A percentile compares a stretch with the other conserved stretches of the same genome.
phyloP scores from a whole-genome alignment of 2,113 vertebrate species.

The Myanophis thanlyinensis region DNA sequence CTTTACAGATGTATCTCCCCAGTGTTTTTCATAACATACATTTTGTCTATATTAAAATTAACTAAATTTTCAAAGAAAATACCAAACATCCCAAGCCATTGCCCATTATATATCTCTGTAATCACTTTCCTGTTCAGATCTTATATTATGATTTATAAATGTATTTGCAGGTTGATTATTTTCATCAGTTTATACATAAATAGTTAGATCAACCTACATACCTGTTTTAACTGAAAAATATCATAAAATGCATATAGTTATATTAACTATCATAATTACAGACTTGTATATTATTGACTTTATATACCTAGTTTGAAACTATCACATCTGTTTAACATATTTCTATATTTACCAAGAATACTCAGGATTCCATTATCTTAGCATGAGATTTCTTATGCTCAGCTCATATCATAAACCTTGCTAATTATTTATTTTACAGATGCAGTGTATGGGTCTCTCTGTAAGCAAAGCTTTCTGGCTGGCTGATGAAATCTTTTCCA shows the following conservation, averaged over 20 bases:
- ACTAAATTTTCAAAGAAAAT: not conserved
- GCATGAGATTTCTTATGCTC: not conserved
- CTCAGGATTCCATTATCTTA: not conserved
- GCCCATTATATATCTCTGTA: not conserved
- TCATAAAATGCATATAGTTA: not conserved
- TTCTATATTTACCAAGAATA: not conserved
- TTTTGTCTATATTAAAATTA: not conserved
- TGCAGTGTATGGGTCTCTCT: not conserved
- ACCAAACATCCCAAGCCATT: not conserved
- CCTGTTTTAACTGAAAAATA: not conserved
- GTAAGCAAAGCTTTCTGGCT: not conserved
- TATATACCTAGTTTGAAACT: not conserved
- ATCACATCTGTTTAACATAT: not conserved
- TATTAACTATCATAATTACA: not conserved
- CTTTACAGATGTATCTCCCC: not conserved
- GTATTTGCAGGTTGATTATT: not conserved
- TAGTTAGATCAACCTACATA: not conserved
- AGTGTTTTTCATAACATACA: not conserved
- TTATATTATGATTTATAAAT: not conserved
- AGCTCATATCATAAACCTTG: not conserved
- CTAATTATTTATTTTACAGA: not conserved
- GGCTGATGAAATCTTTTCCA: not conserved
- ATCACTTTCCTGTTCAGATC: not conserved
- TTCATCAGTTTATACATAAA: not conserved
- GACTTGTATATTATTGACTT: not conserved